Evolutionary conservation across 1,140 invertebrate genomes (phyloP).

Genomic region (Pristionchus pacificus): DNA sequence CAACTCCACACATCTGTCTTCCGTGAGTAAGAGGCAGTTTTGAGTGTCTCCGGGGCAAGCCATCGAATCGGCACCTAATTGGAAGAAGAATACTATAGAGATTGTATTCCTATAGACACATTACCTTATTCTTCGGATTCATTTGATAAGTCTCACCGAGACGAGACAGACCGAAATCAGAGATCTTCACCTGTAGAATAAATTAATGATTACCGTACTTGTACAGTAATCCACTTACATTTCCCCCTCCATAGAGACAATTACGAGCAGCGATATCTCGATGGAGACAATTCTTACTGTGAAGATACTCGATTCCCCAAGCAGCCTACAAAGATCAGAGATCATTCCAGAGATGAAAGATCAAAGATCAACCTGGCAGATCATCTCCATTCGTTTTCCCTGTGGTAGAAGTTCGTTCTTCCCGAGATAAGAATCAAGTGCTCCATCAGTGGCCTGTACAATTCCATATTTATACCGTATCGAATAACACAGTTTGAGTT

Average conservation of each 20-base stretch:
- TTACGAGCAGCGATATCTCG: conserved; percentile 91
- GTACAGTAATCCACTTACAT: conserved; percentile 1
- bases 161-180: conserved; percentile 87
- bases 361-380: not conserved
- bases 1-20: conserved; percentile 21
- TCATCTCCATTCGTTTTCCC: conserved; percentile 13
- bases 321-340: conserved; percentile 64
- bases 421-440: conserved; percentile 10
- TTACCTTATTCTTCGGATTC: conserved; percentile 19
- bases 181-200: conserved; percentile 61
- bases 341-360: not conserved
- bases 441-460: conserved; percentile 7
- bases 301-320: conserved; percentile 90
- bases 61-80: conserved; percentile 10
- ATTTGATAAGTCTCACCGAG: conserved; percentile 75
- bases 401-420: conserved; percentile 3
- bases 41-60: conserved; percentile 25
- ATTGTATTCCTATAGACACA: not conserved
- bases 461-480: too few relatives aligned
- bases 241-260: conserved; percentile 78
- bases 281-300: conserved; percentile 90
- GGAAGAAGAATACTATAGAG: not conserved
- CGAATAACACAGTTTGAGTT: not conserved
- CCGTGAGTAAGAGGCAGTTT: conserved; percentile 13
- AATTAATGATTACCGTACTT: not conserved